Percentiles rank a stretch among this genome's conserved stretches.
phyloP scores from a whole-genome alignment of 2,888 invertebrate genomes.

The Zele albiditarsus region DNA sequence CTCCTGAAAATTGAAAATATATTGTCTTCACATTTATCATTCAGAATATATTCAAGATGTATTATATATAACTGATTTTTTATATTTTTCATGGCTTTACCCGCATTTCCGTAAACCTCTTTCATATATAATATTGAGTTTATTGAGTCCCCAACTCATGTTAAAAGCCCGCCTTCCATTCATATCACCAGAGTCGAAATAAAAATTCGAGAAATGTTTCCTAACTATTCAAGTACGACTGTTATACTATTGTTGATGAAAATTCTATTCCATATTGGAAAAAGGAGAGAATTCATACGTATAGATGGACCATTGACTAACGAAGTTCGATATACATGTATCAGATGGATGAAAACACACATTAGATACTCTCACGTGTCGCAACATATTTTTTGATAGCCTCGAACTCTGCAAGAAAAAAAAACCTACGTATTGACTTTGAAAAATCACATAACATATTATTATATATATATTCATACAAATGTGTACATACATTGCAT shows the following conservation, averaged over 20 bases:
- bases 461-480: background rate
- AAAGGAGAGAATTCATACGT: background rate
- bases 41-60: background rate
- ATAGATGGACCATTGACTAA: background rate
- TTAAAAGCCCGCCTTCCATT: background rate
- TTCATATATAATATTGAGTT: background rate
- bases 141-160: background rate
- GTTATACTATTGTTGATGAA: no score
- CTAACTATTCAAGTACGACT: background rate
- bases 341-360: background rate
- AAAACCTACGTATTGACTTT: background rate
- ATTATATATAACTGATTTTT: background rate
- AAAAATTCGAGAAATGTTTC: background rate
- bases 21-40: background rate
- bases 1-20: slow-evolving; percentile 28
- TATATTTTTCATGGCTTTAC: background rate
- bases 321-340: background rate
- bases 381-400: slow-evolving; percentile 38
- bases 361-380: slow-evolving; percentile 8
- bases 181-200: no score
- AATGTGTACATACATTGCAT: background rate
- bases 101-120: background rate
- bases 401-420: no score
- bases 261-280: slow-evolving; percentile 2
- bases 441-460: background rate